These are phyloP conservation scores for Ivindomyrus marchei DNA, from an alignment of 2,113 vertebrate species.

Conservation along the genomic window DNA sequence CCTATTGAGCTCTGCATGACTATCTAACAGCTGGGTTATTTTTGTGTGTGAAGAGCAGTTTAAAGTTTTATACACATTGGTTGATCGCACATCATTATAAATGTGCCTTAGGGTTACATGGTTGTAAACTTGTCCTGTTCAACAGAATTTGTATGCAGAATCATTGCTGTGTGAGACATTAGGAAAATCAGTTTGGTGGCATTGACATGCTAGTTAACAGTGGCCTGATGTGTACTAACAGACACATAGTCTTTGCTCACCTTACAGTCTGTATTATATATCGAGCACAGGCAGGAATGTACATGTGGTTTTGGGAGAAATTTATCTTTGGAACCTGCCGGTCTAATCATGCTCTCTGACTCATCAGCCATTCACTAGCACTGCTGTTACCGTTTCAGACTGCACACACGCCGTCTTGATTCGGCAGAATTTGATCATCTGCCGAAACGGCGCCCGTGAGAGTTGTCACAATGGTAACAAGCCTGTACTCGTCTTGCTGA, in stretches of 20 bases:
- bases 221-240: not conserved
- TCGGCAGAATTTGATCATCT: not conserved
- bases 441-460: not conserved
- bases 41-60: not conserved
- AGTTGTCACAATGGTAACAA: not conserved
- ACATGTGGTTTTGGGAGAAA: not conserved
- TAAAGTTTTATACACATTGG: not conserved
- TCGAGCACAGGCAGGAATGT: not conserved
- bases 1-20: not conserved
- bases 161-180: not conserved
- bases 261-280: not conserved
- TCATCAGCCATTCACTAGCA: not conserved
- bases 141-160: not conserved
- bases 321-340: not conserved
- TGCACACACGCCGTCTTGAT: not conserved
- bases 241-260: not conserved
- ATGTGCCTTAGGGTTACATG: not conserved
- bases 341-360: not conserved
- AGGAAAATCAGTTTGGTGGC: not conserved
- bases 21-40: not conserved
- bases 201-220: not conserved
- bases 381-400: not conserved
- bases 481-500: not conserved
- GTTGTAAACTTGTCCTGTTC: not conserved
- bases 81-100: not conserved